Percentiles rank a stretch among this genome's conserved stretches.
Evolutionary conservation across 2,797 vertebrate species (phyloP).

Genomic region (Phataginus tetradactyla): DNA sequence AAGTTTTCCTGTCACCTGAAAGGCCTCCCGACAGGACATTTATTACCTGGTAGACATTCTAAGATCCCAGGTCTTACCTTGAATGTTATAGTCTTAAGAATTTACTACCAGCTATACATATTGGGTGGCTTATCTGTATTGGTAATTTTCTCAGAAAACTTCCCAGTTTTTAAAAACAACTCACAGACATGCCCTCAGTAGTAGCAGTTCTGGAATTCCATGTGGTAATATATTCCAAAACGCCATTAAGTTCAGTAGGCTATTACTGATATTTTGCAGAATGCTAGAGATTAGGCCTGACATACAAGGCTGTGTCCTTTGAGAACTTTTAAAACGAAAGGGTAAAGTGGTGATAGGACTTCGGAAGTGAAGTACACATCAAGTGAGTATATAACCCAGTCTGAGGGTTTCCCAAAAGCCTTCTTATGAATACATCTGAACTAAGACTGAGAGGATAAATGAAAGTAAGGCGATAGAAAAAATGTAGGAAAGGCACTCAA

Average conservation of each 20-base stretch:
- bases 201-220: background rate
- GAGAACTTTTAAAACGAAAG: background rate
- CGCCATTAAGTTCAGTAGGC: background rate
- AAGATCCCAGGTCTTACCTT: background rate
- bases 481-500: background rate
- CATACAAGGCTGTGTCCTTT: background rate
- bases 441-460: background rate
- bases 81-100: background rate
- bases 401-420: background rate
- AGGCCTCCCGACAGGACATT: background rate
- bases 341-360: background rate
- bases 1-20: fast-evolving
- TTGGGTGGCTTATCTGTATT: background rate
- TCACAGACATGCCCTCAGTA: background rate
- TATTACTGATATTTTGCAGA: background rate
- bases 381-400: background rate
- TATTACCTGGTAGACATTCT: background rate
- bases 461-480: background rate
- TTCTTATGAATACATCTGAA: background rate
- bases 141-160: background rate
- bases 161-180: background rate
- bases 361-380: background rate
- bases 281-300: background rate
- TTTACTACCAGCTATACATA: background rate
- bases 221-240: background rate